Evolutionary conservation across 2,113 vertebrate genomes (phyloP), one percentile per base, ranked within the genome.

Genomic region (Chroicocephalus ridibundus): DNA sequence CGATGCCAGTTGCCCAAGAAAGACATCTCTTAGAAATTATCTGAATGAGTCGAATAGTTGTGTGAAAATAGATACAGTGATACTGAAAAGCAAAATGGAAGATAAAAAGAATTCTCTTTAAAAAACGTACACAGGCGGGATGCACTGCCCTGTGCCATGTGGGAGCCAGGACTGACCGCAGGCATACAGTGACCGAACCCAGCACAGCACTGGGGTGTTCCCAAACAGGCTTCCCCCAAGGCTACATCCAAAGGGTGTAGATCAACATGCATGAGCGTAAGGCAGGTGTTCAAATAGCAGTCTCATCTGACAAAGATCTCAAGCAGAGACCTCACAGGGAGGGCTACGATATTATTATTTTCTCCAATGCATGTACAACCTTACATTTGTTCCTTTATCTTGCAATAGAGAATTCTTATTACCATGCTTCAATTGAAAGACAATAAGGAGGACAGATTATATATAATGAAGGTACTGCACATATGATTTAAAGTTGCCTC

Each of bases 101-200:
- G 19, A 22, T 4, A 24, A 24, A 64, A 82, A 62, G 13, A 40
- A 31, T 36, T 74, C 2, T 46, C 44, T 47, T 70, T 17, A 0
- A 75, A 70, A 46, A 21, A 34, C 40, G 32, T 16, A 34, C 11
- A 54, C 7, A 36, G 36, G 32, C 34, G 9, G 2, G 8, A 4
- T 3, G 13, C 17, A 46, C 32, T n/a, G 29, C 21, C 36, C 42
- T 21, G n/a, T 24, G 7, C 44, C 17, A 10, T 7, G 10, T 32
- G 52, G 42, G 49, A 72, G 49, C 6, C 49, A 40, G 44, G 42
- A 61, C 60, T 42, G 24, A 34, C 15, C 7, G 15, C 0, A 34
- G 16, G 34, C 8, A 15, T 1, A 5, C 0, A 0, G 44, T 34
- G 38, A 31, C 31, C 0, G 0, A 81, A 38, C 14, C 26, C 40